A percentile compares a stretch with the other conserved stretches of the same genome.
phyloP scores from a whole-genome alignment of 2,797 vertebrate genomes.

The Falco novaeseelandiae region DNA sequence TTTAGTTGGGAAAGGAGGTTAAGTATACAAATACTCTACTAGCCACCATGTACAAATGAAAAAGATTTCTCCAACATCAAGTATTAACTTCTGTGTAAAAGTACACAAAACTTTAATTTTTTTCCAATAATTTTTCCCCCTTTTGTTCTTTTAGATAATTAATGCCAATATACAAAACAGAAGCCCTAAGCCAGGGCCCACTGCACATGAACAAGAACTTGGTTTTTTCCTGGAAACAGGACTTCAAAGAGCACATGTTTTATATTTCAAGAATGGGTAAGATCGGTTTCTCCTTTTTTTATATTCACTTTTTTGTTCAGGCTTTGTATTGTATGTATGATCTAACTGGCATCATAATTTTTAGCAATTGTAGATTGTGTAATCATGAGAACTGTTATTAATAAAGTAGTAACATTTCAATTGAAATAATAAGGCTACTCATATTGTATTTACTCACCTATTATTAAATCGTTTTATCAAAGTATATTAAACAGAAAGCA shows the following conservation, averaged over 20 bases:
- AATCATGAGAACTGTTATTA: background rate
- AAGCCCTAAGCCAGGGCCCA: slow-evolving; percentile 94
- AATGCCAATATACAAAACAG: slow-evolving; percentile 94
- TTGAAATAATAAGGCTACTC: background rate
- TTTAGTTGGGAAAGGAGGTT: background rate
- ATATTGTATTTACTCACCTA: background rate
- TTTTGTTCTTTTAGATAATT: slow-evolving; percentile 81
- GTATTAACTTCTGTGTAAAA: background rate
- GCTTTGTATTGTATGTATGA: background rate
- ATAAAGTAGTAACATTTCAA: background rate
- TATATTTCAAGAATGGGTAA: slow-evolving; percentile 99
- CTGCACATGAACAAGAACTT: slow-evolving; percentile 93
- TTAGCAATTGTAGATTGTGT: background rate
- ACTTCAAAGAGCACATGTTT: slow-evolving; percentile 96
- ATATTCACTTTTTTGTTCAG: background rate
- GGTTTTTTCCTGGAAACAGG: slow-evolving; percentile 98
- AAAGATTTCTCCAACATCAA: background rate
- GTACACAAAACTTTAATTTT: background rate
- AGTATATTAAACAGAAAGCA: background rate
- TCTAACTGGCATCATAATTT: background rate
- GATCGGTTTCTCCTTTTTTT: slow-evolving; percentile 35
- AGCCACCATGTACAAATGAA: background rate
- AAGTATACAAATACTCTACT: background rate
- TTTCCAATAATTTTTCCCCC: background rate
- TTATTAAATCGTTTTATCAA: background rate